Evolutionary conservation across 2,888 invertebrate species (phyloP), one percentile per base, ranked within the genome.

Genomic region (Arge pagana): DNA sequence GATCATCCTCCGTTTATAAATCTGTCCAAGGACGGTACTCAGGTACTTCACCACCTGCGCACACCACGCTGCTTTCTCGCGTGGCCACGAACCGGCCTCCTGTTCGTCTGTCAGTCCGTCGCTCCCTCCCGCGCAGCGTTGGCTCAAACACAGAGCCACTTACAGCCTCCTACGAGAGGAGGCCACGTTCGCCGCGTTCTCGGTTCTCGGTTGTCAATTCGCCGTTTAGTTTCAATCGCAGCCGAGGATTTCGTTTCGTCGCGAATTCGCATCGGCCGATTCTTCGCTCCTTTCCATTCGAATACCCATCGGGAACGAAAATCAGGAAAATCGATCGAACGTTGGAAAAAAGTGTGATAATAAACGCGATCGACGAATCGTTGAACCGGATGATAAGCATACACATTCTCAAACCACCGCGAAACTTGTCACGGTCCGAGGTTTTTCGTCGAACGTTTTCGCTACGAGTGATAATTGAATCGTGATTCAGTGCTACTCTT

Each of bases 111-210:
- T 58, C 58, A 59, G 60, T 60, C 59, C 50, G 52, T 60, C 54
- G 58, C 52, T 54, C 55, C 58, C 59, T 52, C 59, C 59, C 60
- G 59, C 57, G 60, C 59, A 58, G 58, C 57, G 55, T 56, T 57
- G 61, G 59, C 52, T 50, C 42, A 43, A n/a, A 28, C 23, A 42
- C 43, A 37, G 40, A 37, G 60, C 56, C 57, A 61, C 59, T 59
- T 61, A 56, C 59, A 54, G 53, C 54, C 56, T 56, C 57, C 57
- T 53, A 48, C 52, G 31, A 41, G 50, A 33, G 10, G 15, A 39
- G 50, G 52, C 41, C 49, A 40, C 48, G 40, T 39, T 40, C 54
- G 51, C 33, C 45, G 54, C 52, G 21, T 36, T 35, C 54, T 48
- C 37, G 41, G 42, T 48, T n/a, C 54, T 42, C 30, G 53, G 31